A percentile compares a stretch with the other conserved stretches of the same genome.
Conservation (phyloP, 1,140 invertebrate genomes). For the Polypedilum vanderplanki region DNA sequence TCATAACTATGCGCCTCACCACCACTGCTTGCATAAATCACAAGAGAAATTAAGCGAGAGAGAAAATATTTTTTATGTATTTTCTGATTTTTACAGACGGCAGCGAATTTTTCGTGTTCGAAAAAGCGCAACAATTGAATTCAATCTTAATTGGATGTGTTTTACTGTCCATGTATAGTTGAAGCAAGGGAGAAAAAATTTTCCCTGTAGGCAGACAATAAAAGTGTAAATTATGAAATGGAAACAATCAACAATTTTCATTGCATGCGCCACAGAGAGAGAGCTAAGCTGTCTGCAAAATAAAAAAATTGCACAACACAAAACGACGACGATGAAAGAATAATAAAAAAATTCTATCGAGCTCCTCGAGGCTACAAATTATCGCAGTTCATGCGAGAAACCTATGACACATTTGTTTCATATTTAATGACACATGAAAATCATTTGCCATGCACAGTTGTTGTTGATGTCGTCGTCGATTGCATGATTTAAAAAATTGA, state of each 20-base stretch:
- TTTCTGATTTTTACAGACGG: background rate
- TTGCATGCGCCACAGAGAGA: background rate
- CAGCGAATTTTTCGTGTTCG: background rate
- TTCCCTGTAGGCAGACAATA: background rate
- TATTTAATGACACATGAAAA: constrained; percentile 19
- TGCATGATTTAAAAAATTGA: background rate
- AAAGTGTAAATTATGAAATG: constrained; percentile 29
- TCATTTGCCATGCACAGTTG: background rate
- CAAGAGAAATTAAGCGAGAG: constrained; percentile 25
- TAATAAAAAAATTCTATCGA: background rate
- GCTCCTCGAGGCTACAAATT: constrained; percentile 7
- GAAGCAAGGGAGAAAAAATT: background rate
- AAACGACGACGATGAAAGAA: too few species aligned
- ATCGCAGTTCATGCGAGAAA: constrained; percentile 9
- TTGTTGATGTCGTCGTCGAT: background rate
- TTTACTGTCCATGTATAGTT: constrained; percentile 3
- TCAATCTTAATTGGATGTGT: constrained; percentile 26
- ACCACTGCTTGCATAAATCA: constrained; percentile 15
- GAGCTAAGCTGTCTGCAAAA: background rate
- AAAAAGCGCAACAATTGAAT: constrained; percentile 28
- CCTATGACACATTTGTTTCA: background rate
- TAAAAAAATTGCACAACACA: background rate
- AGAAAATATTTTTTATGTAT: constrained; percentile 7
- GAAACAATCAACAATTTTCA: constrained; percentile 17
- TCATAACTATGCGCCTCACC: background rate